Percentiles rank a stretch among this genome's conserved stretches.
phyloP scores from a whole-genome alignment of 2,113 vertebrate species.

The Hyaena hyaena region DNA sequence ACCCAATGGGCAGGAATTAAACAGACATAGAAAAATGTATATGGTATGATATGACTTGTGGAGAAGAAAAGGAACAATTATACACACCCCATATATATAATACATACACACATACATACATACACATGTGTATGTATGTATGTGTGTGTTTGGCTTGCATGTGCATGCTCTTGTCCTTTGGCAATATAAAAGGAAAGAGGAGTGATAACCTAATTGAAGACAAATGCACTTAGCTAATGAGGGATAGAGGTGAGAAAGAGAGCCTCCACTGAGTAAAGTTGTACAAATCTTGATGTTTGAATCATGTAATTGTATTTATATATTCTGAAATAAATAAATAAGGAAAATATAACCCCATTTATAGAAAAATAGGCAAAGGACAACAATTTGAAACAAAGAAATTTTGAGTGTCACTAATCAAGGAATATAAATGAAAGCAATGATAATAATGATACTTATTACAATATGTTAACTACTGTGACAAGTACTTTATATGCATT shows the following conservation, averaged over 20 bases:
- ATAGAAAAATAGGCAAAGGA: constrained; percentile 1
- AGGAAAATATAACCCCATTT: neutral
- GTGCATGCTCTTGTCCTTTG: neutral
- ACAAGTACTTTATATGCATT: neutral
- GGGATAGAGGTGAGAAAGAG: neutral
- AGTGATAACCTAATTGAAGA: neutral
- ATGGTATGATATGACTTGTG: neutral
- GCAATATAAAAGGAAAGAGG: neutral
- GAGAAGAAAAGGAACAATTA: constrained; percentile 7
- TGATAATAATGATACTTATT: neutral
- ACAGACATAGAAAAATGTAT: constrained; percentile 36
- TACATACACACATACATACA: neutral
- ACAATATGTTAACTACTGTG: neutral
- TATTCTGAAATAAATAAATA: constrained; percentile 12
- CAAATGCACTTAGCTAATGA: neutral
- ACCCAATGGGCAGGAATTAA: constrained; percentile 27
- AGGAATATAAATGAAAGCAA: neutral
- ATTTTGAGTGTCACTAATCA: neutral
- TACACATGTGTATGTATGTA: accelerated
- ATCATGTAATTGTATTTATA: neutral
- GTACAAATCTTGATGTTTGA: neutral
- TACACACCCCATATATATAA: neutral
- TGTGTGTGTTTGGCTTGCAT: neutral
- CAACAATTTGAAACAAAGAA: neutral
- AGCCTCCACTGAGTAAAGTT: neutral